A percentile compares a stretch with the other conserved stretches of the same genome.
phyloP scores from a whole-genome alignment of 2,888 invertebrate species.

The Acleris emargana region DNA sequence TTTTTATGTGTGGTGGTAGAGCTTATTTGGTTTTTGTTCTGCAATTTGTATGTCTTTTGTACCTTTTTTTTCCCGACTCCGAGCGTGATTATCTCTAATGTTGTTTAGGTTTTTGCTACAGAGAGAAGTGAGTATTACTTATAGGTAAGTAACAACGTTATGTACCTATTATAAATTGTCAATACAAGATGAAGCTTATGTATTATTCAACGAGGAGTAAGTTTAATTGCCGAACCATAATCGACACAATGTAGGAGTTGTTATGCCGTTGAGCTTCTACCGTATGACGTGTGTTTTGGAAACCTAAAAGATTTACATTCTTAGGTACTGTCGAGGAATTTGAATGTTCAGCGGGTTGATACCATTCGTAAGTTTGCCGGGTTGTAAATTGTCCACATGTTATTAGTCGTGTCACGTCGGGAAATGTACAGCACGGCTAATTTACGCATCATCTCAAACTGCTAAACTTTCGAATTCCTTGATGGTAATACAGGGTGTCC shows the following conservation, averaged over 20 bases:
- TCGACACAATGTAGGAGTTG: conserved; percentile 59
- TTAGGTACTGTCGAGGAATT: neutral
- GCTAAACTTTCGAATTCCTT: too few relatives aligned
- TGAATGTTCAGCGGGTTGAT: too few relatives aligned
- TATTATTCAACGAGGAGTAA: conserved; percentile 54
- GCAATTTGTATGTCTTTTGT: conserved; percentile 37
- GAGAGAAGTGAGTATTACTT: conserved; percentile 41
- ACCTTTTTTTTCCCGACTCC: conserved; percentile 30
- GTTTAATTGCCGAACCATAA: conserved; percentile 52
- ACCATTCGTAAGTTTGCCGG: too few relatives aligned
- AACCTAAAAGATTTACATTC: conserved; percentile 16
- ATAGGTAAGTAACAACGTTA: conserved; percentile 40
- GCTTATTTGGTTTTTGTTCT: conserved; percentile 40
- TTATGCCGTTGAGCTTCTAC: conserved; percentile 46
- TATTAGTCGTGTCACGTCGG: too few relatives aligned
- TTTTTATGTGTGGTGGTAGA: conserved; percentile 54
- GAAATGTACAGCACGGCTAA: too few relatives aligned
- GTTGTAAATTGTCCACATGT: too few relatives aligned
- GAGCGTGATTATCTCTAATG: conserved; percentile 41
- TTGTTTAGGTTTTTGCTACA: conserved; percentile 42
- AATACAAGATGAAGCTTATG: conserved; percentile 49
- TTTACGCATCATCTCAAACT: too few relatives aligned
- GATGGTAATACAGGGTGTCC: too few relatives aligned
- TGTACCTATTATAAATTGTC: conserved; percentile 40
- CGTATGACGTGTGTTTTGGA: conserved; percentile 45